Percentiles rank a stretch among this genome's conserved stretches.
Evolutionary conservation across 2,797 vertebrate genomes (phyloP).

Genomic region (Morelia viridis): DNA sequence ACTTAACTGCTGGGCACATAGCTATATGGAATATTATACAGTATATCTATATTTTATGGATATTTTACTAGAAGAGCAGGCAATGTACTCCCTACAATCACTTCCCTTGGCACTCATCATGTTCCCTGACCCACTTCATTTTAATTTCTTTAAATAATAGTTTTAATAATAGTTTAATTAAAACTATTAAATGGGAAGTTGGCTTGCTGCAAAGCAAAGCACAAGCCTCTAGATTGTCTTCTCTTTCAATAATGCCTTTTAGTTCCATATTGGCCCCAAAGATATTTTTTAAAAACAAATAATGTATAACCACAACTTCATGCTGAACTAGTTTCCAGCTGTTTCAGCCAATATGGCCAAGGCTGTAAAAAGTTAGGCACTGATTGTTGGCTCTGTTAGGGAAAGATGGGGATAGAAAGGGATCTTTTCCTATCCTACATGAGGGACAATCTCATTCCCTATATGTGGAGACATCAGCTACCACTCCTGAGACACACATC

Average conservation of each 20-base stretch:
- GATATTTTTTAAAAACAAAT: background rate
- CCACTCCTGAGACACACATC: background rate
- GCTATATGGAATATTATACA: slow-evolving; percentile 32
- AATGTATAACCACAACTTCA: background rate
- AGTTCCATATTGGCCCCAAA: background rate
- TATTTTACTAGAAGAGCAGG: background rate
- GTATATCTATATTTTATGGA: slow-evolving; percentile 1
- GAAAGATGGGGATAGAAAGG: background rate
- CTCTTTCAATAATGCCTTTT: background rate
- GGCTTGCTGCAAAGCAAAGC: background rate
- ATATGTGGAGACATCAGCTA: background rate
- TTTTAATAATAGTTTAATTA: background rate
- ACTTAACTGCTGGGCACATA: slow-evolving; percentile 11
- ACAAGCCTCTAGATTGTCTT: background rate
- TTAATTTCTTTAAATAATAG: background rate
- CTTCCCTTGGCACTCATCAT: background rate
- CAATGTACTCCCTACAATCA: background rate
- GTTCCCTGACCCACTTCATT: background rate
- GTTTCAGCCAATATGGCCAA: background rate
- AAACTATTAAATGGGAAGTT: background rate
- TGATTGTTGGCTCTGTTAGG: background rate
- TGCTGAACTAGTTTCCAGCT: background rate
- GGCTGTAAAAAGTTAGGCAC: background rate
- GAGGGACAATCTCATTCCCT: too few relatives aligned
- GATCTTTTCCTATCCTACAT: background rate